These are phyloP conservation scores for Cephus pulcher DNA, from an alignment of 2,888 invertebrate genomes.

Conservation along the genomic window DNA sequence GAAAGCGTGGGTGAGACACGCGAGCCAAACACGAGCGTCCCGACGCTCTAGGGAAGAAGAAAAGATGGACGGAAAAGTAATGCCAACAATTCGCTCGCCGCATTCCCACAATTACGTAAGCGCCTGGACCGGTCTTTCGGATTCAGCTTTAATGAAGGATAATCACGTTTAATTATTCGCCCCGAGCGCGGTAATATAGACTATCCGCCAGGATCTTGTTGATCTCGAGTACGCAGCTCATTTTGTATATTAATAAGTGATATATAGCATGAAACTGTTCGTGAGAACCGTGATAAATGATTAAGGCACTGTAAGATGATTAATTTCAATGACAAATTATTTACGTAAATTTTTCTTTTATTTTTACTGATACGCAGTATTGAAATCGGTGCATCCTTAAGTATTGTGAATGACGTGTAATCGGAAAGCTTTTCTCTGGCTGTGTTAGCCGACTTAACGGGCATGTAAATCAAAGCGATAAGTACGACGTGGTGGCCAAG, in stretches of 20 bases:
- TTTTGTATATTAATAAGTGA: not conserved
- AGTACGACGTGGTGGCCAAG: slow-evolving; percentile 38
- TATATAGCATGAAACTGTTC: not conserved
- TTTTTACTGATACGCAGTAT: slow-evolving; percentile 1
- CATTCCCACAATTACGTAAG: slow-evolving; percentile 61
- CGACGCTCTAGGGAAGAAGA: not conserved
- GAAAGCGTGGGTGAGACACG: not conserved
- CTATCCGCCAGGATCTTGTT: slow-evolving; percentile 21
- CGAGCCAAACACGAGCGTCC: not conserved
- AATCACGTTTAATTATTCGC: slow-evolving; percentile 58
- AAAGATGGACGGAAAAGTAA: not conserved
- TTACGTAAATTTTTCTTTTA: not conserved
- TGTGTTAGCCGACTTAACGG: slow-evolving; percentile 44
- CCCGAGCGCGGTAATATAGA: slow-evolving; percentile 31
- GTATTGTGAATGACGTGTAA: slow-evolving; percentile 31
- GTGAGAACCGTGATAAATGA: not conserved
- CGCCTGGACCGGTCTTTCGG: slow-evolving; percentile 39
- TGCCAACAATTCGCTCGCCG: slow-evolving; percentile 44
- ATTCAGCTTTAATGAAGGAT: slow-evolving; percentile 60
- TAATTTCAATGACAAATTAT: not conserved
- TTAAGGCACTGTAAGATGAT: not conserved
- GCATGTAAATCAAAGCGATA: slow-evolving; percentile 50
- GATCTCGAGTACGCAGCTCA: not conserved
- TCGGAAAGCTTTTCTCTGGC: slow-evolving; percentile 29
- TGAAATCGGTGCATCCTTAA: slow-evolving; percentile 26